These are phyloP conservation scores for Pteria penguin DNA, from an alignment of 2,888 invertebrate genomes.

Conservation along the genomic window DNA sequence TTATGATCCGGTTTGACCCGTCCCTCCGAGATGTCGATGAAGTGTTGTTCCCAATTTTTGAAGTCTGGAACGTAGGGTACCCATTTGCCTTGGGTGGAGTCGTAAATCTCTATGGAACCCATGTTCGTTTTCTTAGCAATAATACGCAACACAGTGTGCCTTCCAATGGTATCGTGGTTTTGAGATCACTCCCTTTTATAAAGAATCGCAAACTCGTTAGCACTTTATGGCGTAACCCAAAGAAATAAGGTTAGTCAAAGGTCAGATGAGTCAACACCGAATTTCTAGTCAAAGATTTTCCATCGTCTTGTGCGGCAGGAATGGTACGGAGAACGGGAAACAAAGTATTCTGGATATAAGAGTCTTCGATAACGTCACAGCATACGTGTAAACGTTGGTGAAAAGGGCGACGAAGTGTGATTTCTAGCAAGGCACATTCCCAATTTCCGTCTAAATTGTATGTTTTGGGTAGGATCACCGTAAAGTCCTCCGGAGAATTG, in stretches of 20 bases:
- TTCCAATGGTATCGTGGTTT: background rate
- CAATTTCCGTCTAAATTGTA: background rate
- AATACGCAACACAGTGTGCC: background rate
- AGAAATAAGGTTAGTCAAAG: background rate
- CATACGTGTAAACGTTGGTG: background rate
- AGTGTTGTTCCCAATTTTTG: background rate
- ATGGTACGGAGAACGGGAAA: background rate
- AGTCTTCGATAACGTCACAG: background rate
- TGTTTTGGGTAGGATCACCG: background rate
- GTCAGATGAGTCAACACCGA: too few species aligned
- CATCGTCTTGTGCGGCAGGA: background rate
- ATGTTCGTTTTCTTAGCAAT: background rate
- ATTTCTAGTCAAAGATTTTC: too few species aligned
- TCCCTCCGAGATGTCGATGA: background rate
- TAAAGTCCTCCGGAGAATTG: too few species aligned
- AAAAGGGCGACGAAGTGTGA: background rate
- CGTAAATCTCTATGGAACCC: background rate
- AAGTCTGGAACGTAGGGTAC: slow-evolving; percentile 1
- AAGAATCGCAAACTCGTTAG: background rate
- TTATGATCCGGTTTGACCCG: background rate
- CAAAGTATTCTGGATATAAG: background rate
- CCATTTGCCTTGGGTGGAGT: background rate
- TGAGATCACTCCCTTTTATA: background rate
- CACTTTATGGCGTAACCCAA: background rate
- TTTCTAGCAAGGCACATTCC: background rate